Conservation (phyloP, 1,140 invertebrate species). For the Asbolus verrucosus region DNA sequence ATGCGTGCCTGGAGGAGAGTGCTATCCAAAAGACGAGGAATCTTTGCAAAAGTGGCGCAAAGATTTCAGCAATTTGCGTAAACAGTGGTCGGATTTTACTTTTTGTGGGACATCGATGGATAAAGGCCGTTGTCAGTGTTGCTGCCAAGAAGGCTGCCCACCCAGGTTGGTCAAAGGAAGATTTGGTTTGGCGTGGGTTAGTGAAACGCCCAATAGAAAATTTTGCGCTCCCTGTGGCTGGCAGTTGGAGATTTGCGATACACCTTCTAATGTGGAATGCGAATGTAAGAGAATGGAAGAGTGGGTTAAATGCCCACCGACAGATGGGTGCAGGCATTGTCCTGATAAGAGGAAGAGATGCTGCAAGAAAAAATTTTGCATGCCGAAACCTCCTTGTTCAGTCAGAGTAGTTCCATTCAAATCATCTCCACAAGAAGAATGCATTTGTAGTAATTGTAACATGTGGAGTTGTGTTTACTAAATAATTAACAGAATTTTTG, state of each 20-base stretch:
- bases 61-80: slow-evolving; percentile 36
- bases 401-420: slow-evolving; percentile 13
- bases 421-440: not conserved
- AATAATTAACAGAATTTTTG: slow-evolving; percentile 10
- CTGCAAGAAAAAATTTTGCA: slow-evolving; percentile 3
- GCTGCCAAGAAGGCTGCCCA: slow-evolving; percentile 22
- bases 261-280: slow-evolving; percentile 53
- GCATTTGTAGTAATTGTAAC: slow-evolving; percentile 23
- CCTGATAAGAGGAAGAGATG: not conserved
- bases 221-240: slow-evolving; percentile 51
- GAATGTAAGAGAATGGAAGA: slow-evolving; percentile 53
- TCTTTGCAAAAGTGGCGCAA: slow-evolving; percentile 41
- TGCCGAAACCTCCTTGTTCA: slow-evolving; percentile 2
- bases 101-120: not conserved
- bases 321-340: slow-evolving; percentile 3
- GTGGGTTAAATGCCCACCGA: slow-evolving; percentile 45
- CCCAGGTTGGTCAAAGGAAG: slow-evolving; percentile 47
- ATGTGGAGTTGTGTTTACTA: not conserved
- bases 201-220: slow-evolving; percentile 48
- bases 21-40: slow-evolving; percentile 3
- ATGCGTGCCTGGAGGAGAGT: not conserved
- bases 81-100: slow-evolving; percentile 39
- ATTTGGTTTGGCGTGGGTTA: slow-evolving; percentile 56
- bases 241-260: slow-evolving; percentile 56
- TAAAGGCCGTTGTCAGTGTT: not conserved